Evolutionary conservation across 2,113 vertebrate species (phyloP).

Genomic region (Acrocephalus arundinaceus): DNA sequence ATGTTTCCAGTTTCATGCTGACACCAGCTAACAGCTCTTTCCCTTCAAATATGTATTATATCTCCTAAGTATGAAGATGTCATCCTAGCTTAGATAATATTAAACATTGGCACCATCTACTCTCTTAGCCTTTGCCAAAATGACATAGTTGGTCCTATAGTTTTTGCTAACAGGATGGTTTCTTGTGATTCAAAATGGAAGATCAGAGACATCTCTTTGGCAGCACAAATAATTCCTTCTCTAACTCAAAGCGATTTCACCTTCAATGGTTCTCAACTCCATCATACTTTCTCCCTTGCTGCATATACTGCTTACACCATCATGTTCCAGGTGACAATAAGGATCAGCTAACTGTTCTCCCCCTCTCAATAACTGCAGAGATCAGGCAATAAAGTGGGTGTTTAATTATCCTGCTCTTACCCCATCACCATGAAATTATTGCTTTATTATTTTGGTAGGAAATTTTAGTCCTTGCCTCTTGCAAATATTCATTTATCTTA

Average conservation of each 20-base stretch:
- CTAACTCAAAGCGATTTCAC: neutral
- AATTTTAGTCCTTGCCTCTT: neutral
- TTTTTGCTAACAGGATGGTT: neutral
- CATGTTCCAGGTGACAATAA: neutral
- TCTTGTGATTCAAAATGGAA: neutral
- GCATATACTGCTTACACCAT: accelerated
- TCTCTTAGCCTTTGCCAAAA: neutral
- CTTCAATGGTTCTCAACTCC: neutral
- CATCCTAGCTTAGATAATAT: neutral
- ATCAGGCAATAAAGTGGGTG: neutral
- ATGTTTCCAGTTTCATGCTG: neutral
- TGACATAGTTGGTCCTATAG: neutral
- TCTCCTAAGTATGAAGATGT: neutral
- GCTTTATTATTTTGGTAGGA: neutral
- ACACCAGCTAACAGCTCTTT: neutral
- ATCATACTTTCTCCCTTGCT: neutral
- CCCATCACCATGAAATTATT: neutral
- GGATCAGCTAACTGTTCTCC: neutral
- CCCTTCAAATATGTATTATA: neutral
- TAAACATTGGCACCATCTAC: neutral
- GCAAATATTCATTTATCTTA: neutral
- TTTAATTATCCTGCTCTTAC: conserved; percentile 40
- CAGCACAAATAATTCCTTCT: neutral
- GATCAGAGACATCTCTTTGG: neutral
- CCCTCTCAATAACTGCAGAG: neutral